Conservation (phyloP, 1,140 invertebrate genomes). For the Eurosta solidaginis region DNA sequence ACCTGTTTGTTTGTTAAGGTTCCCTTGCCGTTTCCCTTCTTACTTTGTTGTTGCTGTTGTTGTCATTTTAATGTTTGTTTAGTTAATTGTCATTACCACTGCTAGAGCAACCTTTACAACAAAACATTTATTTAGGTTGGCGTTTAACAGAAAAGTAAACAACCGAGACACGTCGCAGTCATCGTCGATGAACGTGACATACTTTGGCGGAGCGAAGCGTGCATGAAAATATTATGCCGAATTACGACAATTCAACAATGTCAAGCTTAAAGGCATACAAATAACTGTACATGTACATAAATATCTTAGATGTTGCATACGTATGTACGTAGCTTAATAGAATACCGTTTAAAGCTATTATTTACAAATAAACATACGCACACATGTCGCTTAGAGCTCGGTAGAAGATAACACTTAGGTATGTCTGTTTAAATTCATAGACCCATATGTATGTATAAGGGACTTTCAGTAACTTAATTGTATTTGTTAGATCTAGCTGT, state of each 20-base stretch:
- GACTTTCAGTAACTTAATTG: too few species aligned
- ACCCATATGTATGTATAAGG: too few species aligned
- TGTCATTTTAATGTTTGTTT: not conserved
- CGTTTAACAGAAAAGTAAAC: conserved; percentile 16
- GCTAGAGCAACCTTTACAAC: not conserved
- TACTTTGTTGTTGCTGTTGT: not conserved
- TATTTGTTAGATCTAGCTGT: too few species aligned
- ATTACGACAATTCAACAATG: too few species aligned
- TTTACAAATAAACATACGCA: too few species aligned
- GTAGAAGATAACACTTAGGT: too few species aligned
- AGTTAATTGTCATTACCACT: conserved; percentile 22
- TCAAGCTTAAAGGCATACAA: too few species aligned
- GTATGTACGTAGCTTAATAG: too few species aligned
- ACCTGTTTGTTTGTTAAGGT: not conserved
- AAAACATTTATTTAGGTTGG: conserved; percentile 9
- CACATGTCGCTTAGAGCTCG: too few species aligned
- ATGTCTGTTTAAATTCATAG: too few species aligned
- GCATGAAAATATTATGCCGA: not conserved
- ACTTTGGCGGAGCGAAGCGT: not conserved
- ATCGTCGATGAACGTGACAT: conserved; percentile 18
- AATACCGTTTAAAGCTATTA: too few species aligned
- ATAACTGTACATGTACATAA: not conserved
- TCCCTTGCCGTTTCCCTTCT: conserved; percentile 2
- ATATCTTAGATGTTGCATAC: too few species aligned
- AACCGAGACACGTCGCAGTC: conserved; percentile 10